Base-by-base conservation (phyloP, 2,888 invertebrate species). In the Drosophila yooni region DNA sequence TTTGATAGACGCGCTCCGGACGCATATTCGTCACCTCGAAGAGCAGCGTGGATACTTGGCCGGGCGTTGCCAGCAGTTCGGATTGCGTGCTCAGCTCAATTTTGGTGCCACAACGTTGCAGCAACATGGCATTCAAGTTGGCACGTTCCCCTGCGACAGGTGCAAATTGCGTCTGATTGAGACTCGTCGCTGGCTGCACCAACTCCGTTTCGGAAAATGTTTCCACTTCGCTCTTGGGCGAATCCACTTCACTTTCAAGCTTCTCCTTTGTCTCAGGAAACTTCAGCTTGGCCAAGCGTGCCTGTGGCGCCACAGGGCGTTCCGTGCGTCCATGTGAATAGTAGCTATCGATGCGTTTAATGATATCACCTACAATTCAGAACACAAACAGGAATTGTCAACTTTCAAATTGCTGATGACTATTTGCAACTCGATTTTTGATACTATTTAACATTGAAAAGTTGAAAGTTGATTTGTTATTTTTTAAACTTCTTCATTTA, bases 21-120 rank as follows among this genome's bases (percentile, higher is more conserved):
- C 94, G 94, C 92, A 95, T 95, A 92, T 97, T 97, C 0, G 95
- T 96, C 0, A 97, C 95, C 92, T 96, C 96, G 85, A 96, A 97
- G 71, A 95, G 94, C n/a, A 97, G 87, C 50, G 91, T 89, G 1
- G 91, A 85, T 61, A 90, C 70, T 79, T 89, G 88, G 0, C 93
- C 93, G 0, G 94, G 92, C 5, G 91, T 89, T 4, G 93, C 87
- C 11, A 94, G 83, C 4, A 94, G 76, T 84, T 94, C 93, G 0
- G 94, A 94, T 54, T 94, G 94, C 5, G 92, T 79, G 48, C 93
- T 94, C 48, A 94, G 90, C 68, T 94, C 94, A 21, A 94, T 93
- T 78, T 92, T 93, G 3, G 93, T 93, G 29, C 91, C 81, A 31
- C 89, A 87, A 15, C 86, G 88, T 60, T 91, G 90, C 27, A 91